Evolutionary conservation across 2,113 vertebrate species (phyloP), one percentile per base, ranked within the genome.

Genomic region (Falco punctatus): DNA sequence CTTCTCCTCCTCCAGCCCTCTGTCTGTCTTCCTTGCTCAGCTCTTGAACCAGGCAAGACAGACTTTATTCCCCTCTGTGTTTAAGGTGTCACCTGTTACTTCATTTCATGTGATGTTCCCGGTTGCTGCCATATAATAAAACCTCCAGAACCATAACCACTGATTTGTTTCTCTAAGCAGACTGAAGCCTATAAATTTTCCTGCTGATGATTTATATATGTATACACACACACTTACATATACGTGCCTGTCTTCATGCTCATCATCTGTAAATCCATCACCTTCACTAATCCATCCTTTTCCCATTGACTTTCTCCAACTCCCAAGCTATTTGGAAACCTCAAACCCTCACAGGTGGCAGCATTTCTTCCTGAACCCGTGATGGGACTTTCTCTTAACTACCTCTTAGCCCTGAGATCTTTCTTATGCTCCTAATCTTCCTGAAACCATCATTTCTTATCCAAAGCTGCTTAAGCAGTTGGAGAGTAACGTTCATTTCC

Each of bases 391-490:
- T 26, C 54, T 24, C 54, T 51, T 32, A 30, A 66, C 13, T 22
- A 70, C 46, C 84, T 57, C 74, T 62, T 4, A 69, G 84, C 67
- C 69, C 52, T 57, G 40, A 82, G 72, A 84, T 69, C 75, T 94
- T 90, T 38, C 82, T 92, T 62, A 38, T 2, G 7, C 52, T 66
- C 77, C 42, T 96, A 91, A 85, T 94, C 83, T 88, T 46, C 90
- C 93, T 38, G 38, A 95, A 90, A 80, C 33, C 81, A 88, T 87
- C 71, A 92, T 95, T 95, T 95, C 93, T 96, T 94, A 87, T 46
- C 90, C 90, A 95, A 97, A 96, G 66, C 72, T 86, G 66, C 93
- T 95, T 92, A 87, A 77, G 81, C 74, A 14, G 17, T n/a, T 46
- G 57, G 51, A 46, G 40, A 59, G 67, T 11, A 83, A 96, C 10